A percentile compares a stretch with the other conserved stretches of the same genome.
phyloP scores from a whole-genome alignment of 2,888 invertebrate genomes.

The Drosophila incognita region DNA sequence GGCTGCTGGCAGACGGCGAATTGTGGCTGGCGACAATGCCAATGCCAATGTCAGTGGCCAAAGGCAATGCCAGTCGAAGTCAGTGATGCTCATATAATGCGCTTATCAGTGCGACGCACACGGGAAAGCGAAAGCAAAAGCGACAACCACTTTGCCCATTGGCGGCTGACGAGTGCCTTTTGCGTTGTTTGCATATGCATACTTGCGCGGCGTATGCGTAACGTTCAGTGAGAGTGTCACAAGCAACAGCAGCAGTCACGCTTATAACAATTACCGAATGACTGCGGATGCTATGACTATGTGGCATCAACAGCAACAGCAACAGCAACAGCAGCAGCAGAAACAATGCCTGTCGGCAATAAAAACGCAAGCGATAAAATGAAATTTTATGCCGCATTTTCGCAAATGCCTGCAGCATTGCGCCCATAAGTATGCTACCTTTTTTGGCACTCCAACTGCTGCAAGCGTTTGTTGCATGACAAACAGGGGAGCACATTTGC shows the following conservation, averaged over 20 bases:
- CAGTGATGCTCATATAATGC: constrained; percentile 71
- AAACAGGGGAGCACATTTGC: constrained; percentile 18
- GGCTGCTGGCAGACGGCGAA: background rate
- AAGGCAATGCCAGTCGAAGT: constrained; percentile 28
- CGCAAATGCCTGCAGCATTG: constrained; percentile 68
- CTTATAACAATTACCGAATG: constrained; percentile 44
- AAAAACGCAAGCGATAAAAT: constrained; percentile 75
- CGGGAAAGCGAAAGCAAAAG: background rate
- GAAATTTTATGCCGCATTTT: constrained; percentile 81
- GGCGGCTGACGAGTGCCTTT: constrained; percentile 31
- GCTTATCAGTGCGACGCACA: constrained; percentile 71
- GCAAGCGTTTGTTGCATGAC: background rate
- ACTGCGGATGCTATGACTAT: constrained; percentile 16
- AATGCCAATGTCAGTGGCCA: constrained; percentile 20
- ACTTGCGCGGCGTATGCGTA: constrained; percentile 57
- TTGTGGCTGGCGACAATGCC: constrained; percentile 20
- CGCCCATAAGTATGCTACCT: constrained; percentile 61
- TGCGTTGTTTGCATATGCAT: constrained; percentile 59
- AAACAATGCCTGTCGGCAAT: constrained; percentile 58
- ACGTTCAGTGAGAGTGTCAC: constrained; percentile 14
- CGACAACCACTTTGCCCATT: constrained; percentile 16
- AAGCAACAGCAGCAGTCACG: constrained; percentile 12
- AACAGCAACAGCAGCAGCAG: constrained; percentile 15
- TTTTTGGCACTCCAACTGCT: constrained; percentile 35
- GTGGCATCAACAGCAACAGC: background rate